These are phyloP conservation scores for Parambassis ranga DNA, from an alignment of 2,797 vertebrate species.

Conservation along the genomic window DNA sequence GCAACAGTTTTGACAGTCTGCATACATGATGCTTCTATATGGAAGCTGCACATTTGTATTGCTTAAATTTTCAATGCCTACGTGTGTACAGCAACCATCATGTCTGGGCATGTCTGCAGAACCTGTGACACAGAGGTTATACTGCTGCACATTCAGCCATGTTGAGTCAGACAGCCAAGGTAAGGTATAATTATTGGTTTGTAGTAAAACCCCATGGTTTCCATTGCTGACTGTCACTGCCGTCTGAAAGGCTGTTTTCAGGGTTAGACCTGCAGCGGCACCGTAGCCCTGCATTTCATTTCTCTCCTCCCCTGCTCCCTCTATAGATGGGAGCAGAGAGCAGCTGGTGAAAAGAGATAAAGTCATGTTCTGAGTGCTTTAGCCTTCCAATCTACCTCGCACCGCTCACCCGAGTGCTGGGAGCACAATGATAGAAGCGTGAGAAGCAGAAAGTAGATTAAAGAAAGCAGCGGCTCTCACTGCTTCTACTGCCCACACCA, in stretches of 20 bases:
- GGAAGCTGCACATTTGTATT: neutral
- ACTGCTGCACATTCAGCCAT: conserved; percentile 19
- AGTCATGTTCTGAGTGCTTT: conserved; percentile 75
- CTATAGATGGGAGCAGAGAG: conserved; percentile 79
- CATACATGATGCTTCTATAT: neutral
- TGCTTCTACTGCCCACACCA: conserved; percentile 43
- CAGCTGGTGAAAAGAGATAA: conserved; percentile 88
- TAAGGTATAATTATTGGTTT: conserved; percentile 61
- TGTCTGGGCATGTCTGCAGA: neutral
- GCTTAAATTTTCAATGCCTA: neutral
- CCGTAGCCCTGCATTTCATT: conserved; percentile 66
- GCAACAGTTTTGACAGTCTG: neutral
- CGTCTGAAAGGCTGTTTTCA: conserved; percentile 23
- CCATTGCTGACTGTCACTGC: conserved; percentile 14
- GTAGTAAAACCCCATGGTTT: conserved; percentile 48
- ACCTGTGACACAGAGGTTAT: conserved; percentile 27
- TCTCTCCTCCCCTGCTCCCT: conserved; percentile 72
- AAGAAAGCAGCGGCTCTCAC: conserved; percentile 74
- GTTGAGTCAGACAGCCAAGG: conserved; percentile 42
- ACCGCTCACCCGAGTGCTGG: conserved; percentile 69
- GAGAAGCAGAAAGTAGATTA: conserved; percentile 80
- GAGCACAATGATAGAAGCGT: conserved; percentile 77
- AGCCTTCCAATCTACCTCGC: conserved; percentile 73
- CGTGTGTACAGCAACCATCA: neutral
- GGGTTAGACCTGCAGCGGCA: conserved; percentile 32